Conservation (phyloP, 2,797 vertebrate genomes). For the Denticeps clupeoides region DNA sequence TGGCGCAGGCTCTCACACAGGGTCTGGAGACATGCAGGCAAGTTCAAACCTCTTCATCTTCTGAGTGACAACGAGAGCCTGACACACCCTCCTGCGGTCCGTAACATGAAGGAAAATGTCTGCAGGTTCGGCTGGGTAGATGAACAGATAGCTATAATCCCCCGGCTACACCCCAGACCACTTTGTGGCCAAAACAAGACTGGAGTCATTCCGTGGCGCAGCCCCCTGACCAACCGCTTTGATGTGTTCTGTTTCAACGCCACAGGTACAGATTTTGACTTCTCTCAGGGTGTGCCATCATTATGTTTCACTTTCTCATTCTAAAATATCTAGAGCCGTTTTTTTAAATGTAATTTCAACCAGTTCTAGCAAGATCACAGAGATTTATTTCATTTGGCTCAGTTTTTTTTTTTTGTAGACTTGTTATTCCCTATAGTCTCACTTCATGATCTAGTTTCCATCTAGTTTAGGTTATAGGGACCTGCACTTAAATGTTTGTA, state of each 20-base stretch:
- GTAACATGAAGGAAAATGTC: not conserved
- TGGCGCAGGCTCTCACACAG: conserved; percentile 35
- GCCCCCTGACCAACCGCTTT: conserved; percentile 26
- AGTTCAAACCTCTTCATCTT: not conserved
- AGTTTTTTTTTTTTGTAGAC: too few species aligned
- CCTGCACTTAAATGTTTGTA: too few species aligned
- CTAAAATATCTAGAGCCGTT: too few species aligned
- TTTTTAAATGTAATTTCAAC: too few species aligned
- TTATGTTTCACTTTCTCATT: too few species aligned
- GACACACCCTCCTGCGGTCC: not conserved
- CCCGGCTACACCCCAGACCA: conserved; percentile 35
- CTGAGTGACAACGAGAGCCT: not conserved
- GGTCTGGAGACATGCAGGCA: conserved; percentile 66
- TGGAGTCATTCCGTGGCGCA: conserved; percentile 52
- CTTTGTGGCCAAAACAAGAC: conserved; percentile 43
- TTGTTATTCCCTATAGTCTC: too few species aligned
- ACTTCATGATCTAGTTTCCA: too few species aligned
- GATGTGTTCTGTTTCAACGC: conserved; percentile 64
- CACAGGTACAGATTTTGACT: too few species aligned
- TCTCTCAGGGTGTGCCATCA: too few species aligned
- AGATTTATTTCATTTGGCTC: too few species aligned
- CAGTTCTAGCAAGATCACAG: too few species aligned
- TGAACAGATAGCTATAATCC: conserved; percentile 58
- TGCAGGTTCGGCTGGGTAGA: conserved; percentile 61
- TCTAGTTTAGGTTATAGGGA: too few species aligned